Base-by-base conservation (phyloP, 2,797 vertebrate genomes). In the Rhodeus uyekii region DNA sequence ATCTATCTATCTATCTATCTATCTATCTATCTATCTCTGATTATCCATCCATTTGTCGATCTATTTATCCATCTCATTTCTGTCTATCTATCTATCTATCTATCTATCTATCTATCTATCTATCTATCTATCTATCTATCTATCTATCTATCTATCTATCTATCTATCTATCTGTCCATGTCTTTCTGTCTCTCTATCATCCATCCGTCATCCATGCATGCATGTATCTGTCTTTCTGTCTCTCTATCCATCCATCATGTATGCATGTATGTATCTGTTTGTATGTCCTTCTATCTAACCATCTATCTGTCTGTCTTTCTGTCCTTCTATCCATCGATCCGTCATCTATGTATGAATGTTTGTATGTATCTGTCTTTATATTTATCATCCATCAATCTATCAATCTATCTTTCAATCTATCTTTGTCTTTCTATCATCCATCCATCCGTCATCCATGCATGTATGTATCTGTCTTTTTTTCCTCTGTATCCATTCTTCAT, bases 401-500 rank as follows among this genome's bases (percentile, higher is more conserved):
- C 42, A 0, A 1, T 42, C 42, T 0, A 1, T 42, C 42, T 0
- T 5, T 44, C 42, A 7, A 2, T 13, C 53, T 9, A 39, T 38
- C 36, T 5, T 36, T 7, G 2, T 24, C 55, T 12, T 8, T 58
- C 6, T 38, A 8, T 34, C 0, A 1, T 42, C 39, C 1, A 10
- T 44, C 42, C 2, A 13, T 60, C 22, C 2, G 1, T 60, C 4
- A 0, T 60, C 55, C 0, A 14, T 44, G 3, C 1, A 5, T 44
- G 13, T 0, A 1, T 16, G 14, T 1, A 3, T 32, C 58, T 0
- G 4, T 60, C 12, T n/a, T n/a, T n/a, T n/a, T n/a, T n/a, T n/a
- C n/a, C n/a, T n/a, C n/a, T n/a, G n/a, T n/a, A n/a, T n/a, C n/a
- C n/a, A n/a, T n/a, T n/a, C n/a, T n/a, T n/a, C n/a, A n/a, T n/a